phyloP scores from a whole-genome alignment of 1,140 invertebrate genomes.

The Apis mellifera region DNA sequence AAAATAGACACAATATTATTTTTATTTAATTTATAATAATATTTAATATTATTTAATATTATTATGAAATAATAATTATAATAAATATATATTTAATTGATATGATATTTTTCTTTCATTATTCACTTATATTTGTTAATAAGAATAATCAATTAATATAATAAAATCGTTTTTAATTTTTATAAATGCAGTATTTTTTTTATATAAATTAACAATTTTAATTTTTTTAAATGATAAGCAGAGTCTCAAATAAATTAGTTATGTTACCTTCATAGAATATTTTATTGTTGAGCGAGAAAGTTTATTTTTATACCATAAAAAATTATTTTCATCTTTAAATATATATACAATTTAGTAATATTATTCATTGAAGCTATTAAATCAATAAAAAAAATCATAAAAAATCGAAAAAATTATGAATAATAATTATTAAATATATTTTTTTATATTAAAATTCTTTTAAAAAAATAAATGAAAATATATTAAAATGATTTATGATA shows the following conservation, averaged over 20 bases:
- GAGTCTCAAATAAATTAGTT: conserved; percentile 3
- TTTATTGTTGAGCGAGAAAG: neutral
- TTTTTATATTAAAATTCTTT: conserved; percentile 21
- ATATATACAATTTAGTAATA: conserved; percentile 6
- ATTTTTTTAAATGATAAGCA: neutral
- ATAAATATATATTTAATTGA: neutral
- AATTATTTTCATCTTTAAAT: conserved; percentile 12
- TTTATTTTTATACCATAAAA: conserved; percentile 20
- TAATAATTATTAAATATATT: neutral
- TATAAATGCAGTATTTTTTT: neutral
- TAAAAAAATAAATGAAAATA: conserved; percentile 42
- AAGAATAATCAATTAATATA: neutral
- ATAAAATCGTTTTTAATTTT: neutral
- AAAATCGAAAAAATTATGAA: neutral
- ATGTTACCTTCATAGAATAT: neutral
- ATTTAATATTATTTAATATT: neutral
- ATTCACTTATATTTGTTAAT: neutral
- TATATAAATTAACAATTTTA: neutral
- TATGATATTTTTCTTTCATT: neutral
- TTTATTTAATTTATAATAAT: neutral
- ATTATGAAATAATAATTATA: too few relatives aligned
- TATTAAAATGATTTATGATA: conserved; percentile 12
- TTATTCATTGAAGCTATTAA: conserved; percentile 1
- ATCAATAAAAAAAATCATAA: neutral
- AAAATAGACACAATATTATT: neutral